These are phyloP conservation scores for Crambe crambe DNA, from an alignment of 37 sponge, comb jelly and placozoan genomes.

Conservation along the genomic window DNA sequence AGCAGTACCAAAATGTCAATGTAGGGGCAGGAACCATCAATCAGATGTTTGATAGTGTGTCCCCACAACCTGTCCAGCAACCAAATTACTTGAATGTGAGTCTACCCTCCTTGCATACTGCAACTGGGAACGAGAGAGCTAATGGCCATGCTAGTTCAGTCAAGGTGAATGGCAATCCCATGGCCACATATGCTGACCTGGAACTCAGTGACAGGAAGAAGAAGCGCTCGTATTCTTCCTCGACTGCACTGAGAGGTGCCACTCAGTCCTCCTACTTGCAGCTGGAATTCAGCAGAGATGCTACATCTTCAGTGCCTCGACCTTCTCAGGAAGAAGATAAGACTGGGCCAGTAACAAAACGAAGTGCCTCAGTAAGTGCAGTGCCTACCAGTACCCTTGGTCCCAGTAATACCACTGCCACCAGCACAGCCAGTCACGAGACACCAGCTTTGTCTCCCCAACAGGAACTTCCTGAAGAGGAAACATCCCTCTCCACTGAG, in stretches of 20 bases:
- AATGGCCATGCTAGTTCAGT: background rate
- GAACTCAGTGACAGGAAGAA: background rate
- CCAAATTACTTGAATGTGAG: constrained; percentile 16
- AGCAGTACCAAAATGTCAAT: constrained; percentile 31
- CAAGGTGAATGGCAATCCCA: background rate
- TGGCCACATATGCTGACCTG: constrained; percentile 25
- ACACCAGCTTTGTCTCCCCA: too few species aligned
- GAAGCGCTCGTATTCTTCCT: background rate
- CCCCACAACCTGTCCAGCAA: background rate
- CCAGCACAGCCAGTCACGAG: background rate
- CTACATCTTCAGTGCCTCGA: background rate
- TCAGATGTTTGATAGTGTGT: background rate
- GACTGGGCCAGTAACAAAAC: background rate
- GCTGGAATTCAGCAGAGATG: background rate
- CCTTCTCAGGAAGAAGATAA: background rate
- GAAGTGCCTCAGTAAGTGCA: background rate
- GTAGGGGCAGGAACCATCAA: constrained; percentile 17
- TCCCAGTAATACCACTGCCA: background rate
- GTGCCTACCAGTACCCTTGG: background rate
- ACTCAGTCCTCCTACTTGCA: constrained; percentile 1
- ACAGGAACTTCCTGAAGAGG: background rate
- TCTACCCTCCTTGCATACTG: background rate
- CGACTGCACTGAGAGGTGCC: background rate
- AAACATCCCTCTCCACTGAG: background rate
- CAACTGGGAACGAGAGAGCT: background rate